These are phyloP conservation scores for Xylota sylvarum DNA, from an alignment of 2,888 invertebrate genomes.

Conservation along the genomic window DNA sequence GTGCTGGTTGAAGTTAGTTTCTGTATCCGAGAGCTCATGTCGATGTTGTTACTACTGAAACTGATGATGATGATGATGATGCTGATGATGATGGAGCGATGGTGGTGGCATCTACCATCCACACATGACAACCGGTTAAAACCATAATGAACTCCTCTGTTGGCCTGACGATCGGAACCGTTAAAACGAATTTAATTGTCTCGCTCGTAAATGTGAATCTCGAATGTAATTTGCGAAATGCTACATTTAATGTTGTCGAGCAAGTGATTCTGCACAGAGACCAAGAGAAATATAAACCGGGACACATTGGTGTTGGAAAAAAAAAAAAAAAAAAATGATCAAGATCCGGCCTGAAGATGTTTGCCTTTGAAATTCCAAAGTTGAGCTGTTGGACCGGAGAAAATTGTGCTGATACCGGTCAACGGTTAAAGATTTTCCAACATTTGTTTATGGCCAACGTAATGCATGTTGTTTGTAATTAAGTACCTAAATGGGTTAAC, in stretches of 20 bases:
- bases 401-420: slow-evolving; percentile 22
- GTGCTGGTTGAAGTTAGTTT: slow-evolving; percentile 17
- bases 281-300: not conserved
- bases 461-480: slow-evolving; percentile 28
- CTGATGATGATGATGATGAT: slow-evolving; percentile 38
- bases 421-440: slow-evolving; percentile 14
- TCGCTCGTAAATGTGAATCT: slow-evolving; percentile 34
- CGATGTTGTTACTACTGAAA: slow-evolving; percentile 31
- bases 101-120: slow-evolving; percentile 60
- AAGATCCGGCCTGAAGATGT: not conserved
- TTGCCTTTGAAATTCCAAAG: slow-evolving; percentile 4
- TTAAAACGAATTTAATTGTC: slow-evolving; percentile 71
- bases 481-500: slow-evolving; percentile 35
- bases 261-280: not conserved
- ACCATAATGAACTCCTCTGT: slow-evolving; percentile 51
- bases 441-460: slow-evolving; percentile 13
- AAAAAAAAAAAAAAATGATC: too few relatives aligned
- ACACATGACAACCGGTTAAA: slow-evolving; percentile 68
- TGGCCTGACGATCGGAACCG: slow-evolving; percentile 42
- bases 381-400: not conserved
- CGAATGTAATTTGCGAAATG: slow-evolving; percentile 50
- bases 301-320: too few relatives aligned
- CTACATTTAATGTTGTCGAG: slow-evolving; percentile 32
- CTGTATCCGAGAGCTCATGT: slow-evolving; percentile 7
- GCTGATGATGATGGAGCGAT: slow-evolving; percentile 19